Percentiles rank a stretch among this genome's conserved stretches.
These are phyloP conservation scores for Pterostichus madidus DNA, from an alignment of 2,888 invertebrate species.

Conservation along the genomic window DNA sequence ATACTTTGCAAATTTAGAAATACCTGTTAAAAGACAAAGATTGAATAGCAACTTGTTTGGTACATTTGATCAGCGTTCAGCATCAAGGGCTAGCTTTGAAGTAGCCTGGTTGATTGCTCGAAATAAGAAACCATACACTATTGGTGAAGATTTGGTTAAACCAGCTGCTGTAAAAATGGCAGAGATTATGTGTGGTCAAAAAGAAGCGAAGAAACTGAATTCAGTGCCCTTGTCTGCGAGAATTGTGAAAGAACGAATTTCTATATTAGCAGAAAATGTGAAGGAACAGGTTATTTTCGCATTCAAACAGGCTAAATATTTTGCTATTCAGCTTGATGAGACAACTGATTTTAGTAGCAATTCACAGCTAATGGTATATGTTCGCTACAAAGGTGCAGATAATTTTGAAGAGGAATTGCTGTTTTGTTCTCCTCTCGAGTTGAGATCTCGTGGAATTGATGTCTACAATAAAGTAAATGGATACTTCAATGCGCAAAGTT, in stretches of 20 bases:
- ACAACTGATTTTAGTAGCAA: slow-evolving; percentile 69
- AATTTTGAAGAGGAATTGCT: slow-evolving; percentile 68
- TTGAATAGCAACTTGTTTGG: slow-evolving; percentile 69
- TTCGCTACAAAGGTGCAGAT: slow-evolving; percentile 68
- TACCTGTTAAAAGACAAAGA: slow-evolving; percentile 69
- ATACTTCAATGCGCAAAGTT: slow-evolving; percentile 68
- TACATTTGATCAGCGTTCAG: slow-evolving; percentile 68
- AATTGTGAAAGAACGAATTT: slow-evolving; percentile 68
- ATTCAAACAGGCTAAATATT: no score
- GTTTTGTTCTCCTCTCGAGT: slow-evolving; percentile 69
- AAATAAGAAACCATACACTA: no score
- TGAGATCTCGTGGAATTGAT: slow-evolving; percentile 47
- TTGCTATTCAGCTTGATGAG: slow-evolving; percentile 61
- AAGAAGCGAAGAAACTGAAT: slow-evolving; percentile 67
- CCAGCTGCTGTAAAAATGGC: slow-evolving; percentile 70
- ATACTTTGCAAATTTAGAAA: slow-evolving; percentile 69
- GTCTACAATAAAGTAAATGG: slow-evolving; percentile 6
- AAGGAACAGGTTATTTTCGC: slow-evolving; percentile 64
- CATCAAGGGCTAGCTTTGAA: no score
- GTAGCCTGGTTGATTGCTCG: no score
- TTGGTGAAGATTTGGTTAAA: slow-evolving; percentile 70
- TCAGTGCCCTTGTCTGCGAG: slow-evolving; percentile 68
- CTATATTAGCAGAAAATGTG: slow-evolving; percentile 69
- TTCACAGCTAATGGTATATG: slow-evolving; percentile 68
- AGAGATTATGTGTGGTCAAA: slow-evolving; percentile 68